phyloP scores from a whole-genome alignment of 1,140 invertebrate genomes.

The Ericerus pela region DNA sequence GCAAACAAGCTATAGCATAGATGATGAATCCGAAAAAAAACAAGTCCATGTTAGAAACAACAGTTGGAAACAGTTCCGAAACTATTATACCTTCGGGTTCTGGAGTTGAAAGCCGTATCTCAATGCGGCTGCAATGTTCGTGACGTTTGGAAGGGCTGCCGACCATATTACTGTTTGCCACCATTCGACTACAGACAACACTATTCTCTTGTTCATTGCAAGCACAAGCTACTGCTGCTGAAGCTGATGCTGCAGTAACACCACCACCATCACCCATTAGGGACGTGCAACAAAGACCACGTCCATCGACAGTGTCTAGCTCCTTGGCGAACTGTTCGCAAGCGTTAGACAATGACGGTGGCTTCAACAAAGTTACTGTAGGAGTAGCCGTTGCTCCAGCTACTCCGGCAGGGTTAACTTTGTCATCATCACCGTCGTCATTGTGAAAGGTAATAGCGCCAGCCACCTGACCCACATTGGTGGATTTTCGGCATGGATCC shows the following conservation, averaged over 20 bases:
- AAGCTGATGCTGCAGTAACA: too few relatives aligned
- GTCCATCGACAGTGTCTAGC: neutral
- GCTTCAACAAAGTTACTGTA: too few relatives aligned
- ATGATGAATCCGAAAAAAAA: neutral
- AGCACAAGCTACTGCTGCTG: too few relatives aligned
- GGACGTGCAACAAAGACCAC: neutral
- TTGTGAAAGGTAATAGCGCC: too few relatives aligned
- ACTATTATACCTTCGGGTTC: constrained; percentile 6
- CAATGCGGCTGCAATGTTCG: constrained; percentile 1
- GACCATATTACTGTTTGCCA: too few relatives aligned
- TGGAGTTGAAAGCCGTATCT: neutral
- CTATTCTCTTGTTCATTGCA: too few relatives aligned
- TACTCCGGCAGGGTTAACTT: neutral
- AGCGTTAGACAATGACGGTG: neutral
- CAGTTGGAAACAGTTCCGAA: neutral
- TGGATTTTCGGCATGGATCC: neutral
- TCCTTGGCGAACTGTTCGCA: neutral
- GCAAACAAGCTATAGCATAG: neutral
- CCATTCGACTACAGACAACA: too few relatives aligned
- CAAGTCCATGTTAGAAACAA: neutral
- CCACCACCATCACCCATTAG: too few relatives aligned
- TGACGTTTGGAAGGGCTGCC: too few relatives aligned
- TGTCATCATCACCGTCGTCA: too few relatives aligned
- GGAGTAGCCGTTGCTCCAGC: too few relatives aligned
- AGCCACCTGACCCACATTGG: too few relatives aligned